These are phyloP conservation scores for Thunnus thynnus DNA, from an alignment of 2,113 vertebrate genomes.

Conservation along the genomic window DNA sequence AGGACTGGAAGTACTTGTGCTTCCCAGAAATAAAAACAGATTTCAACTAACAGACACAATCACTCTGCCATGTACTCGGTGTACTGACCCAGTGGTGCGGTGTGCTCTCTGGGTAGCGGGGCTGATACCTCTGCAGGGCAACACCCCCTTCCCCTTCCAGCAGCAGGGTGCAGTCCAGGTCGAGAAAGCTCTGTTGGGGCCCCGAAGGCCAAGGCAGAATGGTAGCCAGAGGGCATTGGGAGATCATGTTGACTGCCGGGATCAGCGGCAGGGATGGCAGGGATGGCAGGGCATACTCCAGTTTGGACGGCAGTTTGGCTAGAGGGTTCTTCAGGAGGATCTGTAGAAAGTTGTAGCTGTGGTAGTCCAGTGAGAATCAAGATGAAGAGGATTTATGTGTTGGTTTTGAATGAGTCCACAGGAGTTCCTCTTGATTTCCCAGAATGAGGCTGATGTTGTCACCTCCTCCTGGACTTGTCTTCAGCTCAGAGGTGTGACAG, in stretches of 20 bases:
- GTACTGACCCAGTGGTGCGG: slow-evolving; percentile 84
- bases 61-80: not conserved
- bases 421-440: too few relatives aligned
- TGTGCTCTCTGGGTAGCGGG: slow-evolving; percentile 81
- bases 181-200: slow-evolving; percentile 64
- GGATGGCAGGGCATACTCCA: slow-evolving; percentile 67
- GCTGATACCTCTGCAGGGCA: slow-evolving; percentile 86
- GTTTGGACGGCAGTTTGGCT: slow-evolving; percentile 56
- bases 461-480: slow-evolving; percentile 7
- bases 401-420: too few relatives aligned
- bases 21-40: slow-evolving; percentile 34
- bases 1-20: slow-evolving; percentile 31
- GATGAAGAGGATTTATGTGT: not conserved
- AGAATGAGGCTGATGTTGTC: not conserved
- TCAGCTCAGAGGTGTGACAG: slow-evolving; percentile 28
- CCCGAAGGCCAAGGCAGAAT: slow-evolving; percentile 78
- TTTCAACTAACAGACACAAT: slow-evolving; percentile 22
- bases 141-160: slow-evolving; percentile 82
- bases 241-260: slow-evolving; percentile 77
- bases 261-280: slow-evolving; percentile 58
- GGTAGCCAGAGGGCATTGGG: slow-evolving; percentile 82
- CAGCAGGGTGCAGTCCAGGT: slow-evolving; percentile 78
- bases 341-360: not conserved
- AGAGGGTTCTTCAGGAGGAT: slow-evolving; percentile 11
- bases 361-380: not conserved